These are phyloP conservation scores for Petrocephalus microphthalmus DNA, from an alignment of 2,113 vertebrate genomes.

Conservation along the genomic window DNA sequence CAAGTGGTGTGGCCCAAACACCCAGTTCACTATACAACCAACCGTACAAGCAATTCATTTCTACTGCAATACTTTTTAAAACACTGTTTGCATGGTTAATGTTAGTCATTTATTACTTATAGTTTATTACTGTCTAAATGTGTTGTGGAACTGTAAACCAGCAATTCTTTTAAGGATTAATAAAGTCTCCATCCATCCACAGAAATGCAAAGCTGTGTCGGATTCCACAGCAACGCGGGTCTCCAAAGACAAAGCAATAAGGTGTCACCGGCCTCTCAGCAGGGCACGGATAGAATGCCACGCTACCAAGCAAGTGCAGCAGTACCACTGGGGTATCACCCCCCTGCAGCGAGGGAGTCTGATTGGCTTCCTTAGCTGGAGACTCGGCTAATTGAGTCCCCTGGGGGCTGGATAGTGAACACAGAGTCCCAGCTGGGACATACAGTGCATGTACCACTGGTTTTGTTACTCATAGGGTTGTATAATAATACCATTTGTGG, in stretches of 20 bases:
- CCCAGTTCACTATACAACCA: not conserved
- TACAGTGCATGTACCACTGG: not conserved
- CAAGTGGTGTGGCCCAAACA: not conserved
- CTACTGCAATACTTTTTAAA: not conserved
- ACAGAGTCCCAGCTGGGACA: not conserved
- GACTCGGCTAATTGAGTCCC: not conserved
- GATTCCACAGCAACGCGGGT: no score
- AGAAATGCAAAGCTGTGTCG: no score
- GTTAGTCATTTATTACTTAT: not conserved
- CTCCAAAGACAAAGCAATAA: no score
- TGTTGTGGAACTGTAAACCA: not conserved
- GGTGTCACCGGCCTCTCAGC: not conserved
- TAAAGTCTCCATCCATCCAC: not conserved
- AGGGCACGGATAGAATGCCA: not conserved
- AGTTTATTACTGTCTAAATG: not conserved
- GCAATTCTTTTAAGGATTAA: not conserved
- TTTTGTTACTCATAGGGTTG: not conserved
- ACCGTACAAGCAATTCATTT: not conserved
- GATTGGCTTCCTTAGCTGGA: not conserved
- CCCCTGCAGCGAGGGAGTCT: not conserved
- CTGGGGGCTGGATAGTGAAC: not conserved
- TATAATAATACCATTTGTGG: not conserved
- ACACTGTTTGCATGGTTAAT: not conserved
- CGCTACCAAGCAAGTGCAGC: not conserved
- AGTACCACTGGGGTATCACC: not conserved